Base-by-base conservation (phyloP, 2,888 invertebrate genomes). In the Amorpha juglandis region DNA sequence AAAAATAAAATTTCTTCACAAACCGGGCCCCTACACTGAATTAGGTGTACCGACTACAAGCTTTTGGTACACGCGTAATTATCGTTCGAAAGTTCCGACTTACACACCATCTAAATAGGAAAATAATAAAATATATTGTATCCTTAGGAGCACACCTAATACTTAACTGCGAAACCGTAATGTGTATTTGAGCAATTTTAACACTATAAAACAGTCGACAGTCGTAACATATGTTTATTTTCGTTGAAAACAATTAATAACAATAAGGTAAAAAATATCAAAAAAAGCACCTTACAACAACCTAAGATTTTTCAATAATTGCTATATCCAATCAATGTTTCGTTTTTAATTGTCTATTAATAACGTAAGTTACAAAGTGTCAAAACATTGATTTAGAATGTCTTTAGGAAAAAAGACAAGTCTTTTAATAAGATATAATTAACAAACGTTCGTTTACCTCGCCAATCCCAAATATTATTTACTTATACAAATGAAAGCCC, bases 401-500 rank as follows among this genome's bases (percentile, higher is more conserved):
- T 47, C 11, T 47, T 12, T 47, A 50, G 19, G 19, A 19, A 50
- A 50, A 19, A 11, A 8, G 19, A 19, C 42, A 58, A 58, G 58
- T 38, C 2, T 35, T 38, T 11, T 58, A 58, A 42, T 42, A 33
- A 9, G 55, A 9, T 38, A 38, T 38, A 58, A 58, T 58, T 8
- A 58, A 58, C 55, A 19, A 55, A 38, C 58, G 16, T 42, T 42
- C 42, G 19, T 4, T 16, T 42, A 16, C 12, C 42, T 38, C 12
- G 7, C 12, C 58, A 19, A 11, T 27, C 14, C 27, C 27, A 58
- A 19, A 42, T 16, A 6, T 16, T 38, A 58, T 58, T 42, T 58
- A 19, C 58, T 58, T 58, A 58, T 21, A 58, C 42, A 58, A 58
- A 58, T 58, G 58, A 58, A 58, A 58, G 58, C 42, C 58, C 58